Base-by-base conservation (phyloP, 1,140 invertebrate species). In the Philopotamus ludificatus region DNA sequence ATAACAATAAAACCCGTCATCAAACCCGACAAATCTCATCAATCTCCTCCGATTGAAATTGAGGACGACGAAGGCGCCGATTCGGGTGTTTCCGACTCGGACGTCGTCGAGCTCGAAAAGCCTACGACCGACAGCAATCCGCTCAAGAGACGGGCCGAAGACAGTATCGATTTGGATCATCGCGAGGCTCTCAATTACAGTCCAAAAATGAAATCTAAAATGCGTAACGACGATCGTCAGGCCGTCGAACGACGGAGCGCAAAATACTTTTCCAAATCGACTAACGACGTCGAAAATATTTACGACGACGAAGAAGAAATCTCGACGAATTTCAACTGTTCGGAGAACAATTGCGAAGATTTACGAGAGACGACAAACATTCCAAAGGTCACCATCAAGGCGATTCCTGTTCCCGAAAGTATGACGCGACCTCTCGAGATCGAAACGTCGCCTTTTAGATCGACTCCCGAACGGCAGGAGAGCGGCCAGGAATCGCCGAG, bases 401-500 rank as follows among this genome's bases (percentile, higher is more conserved):
- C 68, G 65, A 71, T 47, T 63, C 73, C 42, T 71, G 65, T 73
- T 73, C 73, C 70, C 71, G 77, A 79, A 66, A 78, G 67, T 68
- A 53, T 79, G 23, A 75, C 73, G 60, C 77, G 76, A 62, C 79
- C 80, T 18, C 72, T 81, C 68, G 78, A 80, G 73, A 79, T 81
- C 44, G 76, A 73, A 69, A 76, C 79, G 10, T 41, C 63, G 9
- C 45, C 50, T 59, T 72, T 75, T 45, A 76, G 78, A 63, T 78
- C 76, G 2, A 25, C 58, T n/a, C 49, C 51, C 66, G 61, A 74
- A 34, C n/a, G n/a, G n/a, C 74, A 75, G 64, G 78, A 75, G 60
- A 76, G 78, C 50, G 80, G 77, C 25, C 76, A 79, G 74, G 78
- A 81, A 73, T 81, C 80, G 34, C 80, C 80, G 39, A 72, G 79